These are phyloP conservation scores for Geotrypetes seraphini DNA, from an alignment of 2,797 vertebrate genomes.

Conservation along the genomic window DNA sequence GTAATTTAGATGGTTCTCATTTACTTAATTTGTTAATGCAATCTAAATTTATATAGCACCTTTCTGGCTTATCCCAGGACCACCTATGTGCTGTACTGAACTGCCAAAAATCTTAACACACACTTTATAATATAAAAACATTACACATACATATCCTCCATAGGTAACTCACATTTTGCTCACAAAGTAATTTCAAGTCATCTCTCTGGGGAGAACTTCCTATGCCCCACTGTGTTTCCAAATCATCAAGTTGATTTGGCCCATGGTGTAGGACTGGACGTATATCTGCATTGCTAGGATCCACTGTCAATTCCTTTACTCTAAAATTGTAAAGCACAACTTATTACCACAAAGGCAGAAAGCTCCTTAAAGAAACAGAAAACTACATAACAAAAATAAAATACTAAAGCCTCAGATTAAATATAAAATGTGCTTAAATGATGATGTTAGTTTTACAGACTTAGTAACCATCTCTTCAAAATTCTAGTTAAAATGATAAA, in stretches of 20 bases:
- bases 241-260: conserved; percentile 78
- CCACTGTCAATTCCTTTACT: conserved; percentile 76
- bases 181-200: conserved; percentile 92
- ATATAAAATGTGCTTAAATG: conserved; percentile 13
- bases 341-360: conserved; percentile 9
- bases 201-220: conserved; percentile 91
- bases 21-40: no score
- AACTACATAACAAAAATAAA: conserved; percentile 1
- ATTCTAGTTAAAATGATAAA: neutral
- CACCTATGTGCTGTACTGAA: no score
- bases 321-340: conserved; percentile 39
- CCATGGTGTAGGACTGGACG: conserved; percentile 66
- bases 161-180: conserved; percentile 93
- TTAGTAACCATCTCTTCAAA: neutral
- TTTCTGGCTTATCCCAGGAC: no score
- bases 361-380: conserved; percentile 5
- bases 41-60: no score
- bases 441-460: conserved; percentile 49
- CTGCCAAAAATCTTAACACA: no score
- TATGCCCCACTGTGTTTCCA: conserved; percentile 91
- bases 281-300: conserved; percentile 58
- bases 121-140: no score
- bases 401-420: conserved; percentile 7
- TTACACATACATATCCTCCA: no score
- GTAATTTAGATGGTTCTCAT: no score